phyloP scores from a whole-genome alignment of 2,113 vertebrate species.

The Gyps fulvus region DNA sequence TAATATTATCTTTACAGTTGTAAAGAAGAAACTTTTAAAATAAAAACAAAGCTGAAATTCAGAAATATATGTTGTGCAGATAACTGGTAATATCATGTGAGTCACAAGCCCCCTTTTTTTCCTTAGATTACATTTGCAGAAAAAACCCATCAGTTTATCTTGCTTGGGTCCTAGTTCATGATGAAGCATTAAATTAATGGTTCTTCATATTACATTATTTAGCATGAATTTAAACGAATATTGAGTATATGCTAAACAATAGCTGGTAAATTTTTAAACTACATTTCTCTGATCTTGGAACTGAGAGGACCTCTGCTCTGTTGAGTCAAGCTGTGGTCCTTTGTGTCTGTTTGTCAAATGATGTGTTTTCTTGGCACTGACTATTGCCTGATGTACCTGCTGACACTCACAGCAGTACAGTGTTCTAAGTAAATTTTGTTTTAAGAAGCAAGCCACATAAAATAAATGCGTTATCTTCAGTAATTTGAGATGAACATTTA shows the following conservation, averaged over 20 bases:
- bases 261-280: not conserved
- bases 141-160: not conserved
- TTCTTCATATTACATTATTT: not conserved
- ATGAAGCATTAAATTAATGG: not conserved
- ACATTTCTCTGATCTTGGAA: not conserved
- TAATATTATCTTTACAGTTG: not conserved
- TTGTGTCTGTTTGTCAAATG: not conserved
- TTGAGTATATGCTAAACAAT: not conserved
- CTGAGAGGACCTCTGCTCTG: not conserved
- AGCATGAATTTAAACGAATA: not conserved
- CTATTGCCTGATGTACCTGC: not conserved
- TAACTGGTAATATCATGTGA: not conserved
- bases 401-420: not conserved
- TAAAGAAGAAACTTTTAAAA: not conserved
- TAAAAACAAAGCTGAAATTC: not conserved
- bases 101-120: not conserved
- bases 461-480: not conserved
- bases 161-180: not conserved
- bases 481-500: not conserved
- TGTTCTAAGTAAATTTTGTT: not conserved
- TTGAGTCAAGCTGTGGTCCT: not conserved
- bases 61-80: not conserved
- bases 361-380: not conserved
- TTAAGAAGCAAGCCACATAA: not conserved
- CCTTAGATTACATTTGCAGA: not conserved